Percentiles rank a stretch among this genome's conserved stretches.
These are phyloP conservation scores for Apteryx owenii DNA, from an alignment of 2,113 vertebrate species.

Conservation along the genomic window DNA sequence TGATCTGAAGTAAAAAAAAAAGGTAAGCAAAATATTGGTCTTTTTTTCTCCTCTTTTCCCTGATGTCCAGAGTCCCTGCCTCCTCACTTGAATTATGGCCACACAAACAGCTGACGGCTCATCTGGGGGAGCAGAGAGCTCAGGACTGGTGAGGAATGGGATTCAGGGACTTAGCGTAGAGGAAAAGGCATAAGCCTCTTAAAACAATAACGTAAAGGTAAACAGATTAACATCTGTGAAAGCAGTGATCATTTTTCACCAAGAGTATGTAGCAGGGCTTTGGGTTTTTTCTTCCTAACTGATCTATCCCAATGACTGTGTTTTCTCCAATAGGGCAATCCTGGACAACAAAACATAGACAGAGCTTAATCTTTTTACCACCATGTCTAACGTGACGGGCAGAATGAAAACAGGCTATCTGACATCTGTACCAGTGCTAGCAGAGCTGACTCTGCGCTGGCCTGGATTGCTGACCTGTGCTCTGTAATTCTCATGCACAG, in stretches of 20 bases:
- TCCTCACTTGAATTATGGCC: not conserved
- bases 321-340: not conserved
- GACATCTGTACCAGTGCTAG: accelerated
- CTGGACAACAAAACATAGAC: too few species aligned
- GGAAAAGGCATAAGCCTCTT: not conserved
- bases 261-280: not conserved
- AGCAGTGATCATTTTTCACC: not conserved
- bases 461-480: not conserved
- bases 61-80: not conserved
- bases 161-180: not conserved
- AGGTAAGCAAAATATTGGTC: not conserved
- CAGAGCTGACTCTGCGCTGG: not conserved
- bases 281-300: not conserved
- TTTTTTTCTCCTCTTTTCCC: not conserved
- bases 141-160: not conserved
- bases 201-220: not conserved
- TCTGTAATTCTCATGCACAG: accelerated
- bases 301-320: not conserved
- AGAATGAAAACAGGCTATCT: not conserved
- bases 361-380: not conserved
- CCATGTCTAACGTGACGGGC: accelerated
- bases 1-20: not conserved
- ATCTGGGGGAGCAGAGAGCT: not conserved
- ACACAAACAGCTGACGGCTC: not conserved
- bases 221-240: not conserved